Evolutionary conservation across 2,888 invertebrate genomes (phyloP).

Genomic region (Pristionchus japonicus): DNA sequence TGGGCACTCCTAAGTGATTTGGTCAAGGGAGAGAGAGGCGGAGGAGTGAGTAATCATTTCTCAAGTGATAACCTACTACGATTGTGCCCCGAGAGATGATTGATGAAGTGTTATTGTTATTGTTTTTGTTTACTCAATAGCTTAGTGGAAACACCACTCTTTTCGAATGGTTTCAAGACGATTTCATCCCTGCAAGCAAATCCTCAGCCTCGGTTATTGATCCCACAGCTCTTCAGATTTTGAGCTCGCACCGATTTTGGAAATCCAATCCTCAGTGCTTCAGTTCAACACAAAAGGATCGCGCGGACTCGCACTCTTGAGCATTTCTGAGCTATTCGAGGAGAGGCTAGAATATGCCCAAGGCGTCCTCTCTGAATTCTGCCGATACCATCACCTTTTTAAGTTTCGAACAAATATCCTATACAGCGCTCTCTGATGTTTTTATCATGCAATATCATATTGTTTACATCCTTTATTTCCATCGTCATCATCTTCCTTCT

Average conservation of each 20-base stretch:
- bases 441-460: too few species aligned
- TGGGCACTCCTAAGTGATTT: constrained; percentile 39
- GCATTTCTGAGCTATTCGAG: background rate
- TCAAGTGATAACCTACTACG: constrained; percentile 33
- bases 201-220: background rate
- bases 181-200: too few species aligned
- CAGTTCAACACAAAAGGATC: background rate
- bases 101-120: background rate
- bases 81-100: background rate
- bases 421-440: too few species aligned
- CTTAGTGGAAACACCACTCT: too few species aligned
- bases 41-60: background rate
- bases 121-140: background rate
- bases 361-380: background rate
- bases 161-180: too few species aligned
- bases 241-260: background rate
- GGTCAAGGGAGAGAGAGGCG: background rate
- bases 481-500: background rate
- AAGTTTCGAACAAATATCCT: background rate
- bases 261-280: constrained; percentile 9
- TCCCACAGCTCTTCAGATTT: constrained; percentile 11
- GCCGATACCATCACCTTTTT: background rate
- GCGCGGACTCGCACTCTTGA: background rate
- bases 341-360: background rate
- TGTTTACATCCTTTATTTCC: too few species aligned